These are phyloP conservation scores for Agrilus cyanescens DNA, from an alignment of 2,888 invertebrate species.

Conservation along the genomic window DNA sequence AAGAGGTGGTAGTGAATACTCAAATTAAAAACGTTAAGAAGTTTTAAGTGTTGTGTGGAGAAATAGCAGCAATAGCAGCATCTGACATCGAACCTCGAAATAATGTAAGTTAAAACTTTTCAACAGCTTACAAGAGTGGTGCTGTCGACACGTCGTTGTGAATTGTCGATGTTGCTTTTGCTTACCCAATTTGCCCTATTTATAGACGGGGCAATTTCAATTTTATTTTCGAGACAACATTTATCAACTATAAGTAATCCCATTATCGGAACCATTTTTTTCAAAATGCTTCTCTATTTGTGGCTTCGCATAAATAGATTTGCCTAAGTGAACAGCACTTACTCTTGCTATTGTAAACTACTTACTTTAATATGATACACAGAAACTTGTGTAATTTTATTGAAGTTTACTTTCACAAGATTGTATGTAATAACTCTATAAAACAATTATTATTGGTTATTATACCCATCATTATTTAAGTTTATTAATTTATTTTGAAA, in stretches of 20 bases:
- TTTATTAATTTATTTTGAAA: not conserved
- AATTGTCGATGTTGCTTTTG: too few species aligned
- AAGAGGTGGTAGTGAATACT: too few species aligned
- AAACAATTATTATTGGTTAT: not conserved
- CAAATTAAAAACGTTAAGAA: too few species aligned
- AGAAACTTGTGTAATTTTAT: constrained; percentile 6
- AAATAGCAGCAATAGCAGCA: too few species aligned
- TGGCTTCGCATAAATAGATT: constrained; percentile 25
- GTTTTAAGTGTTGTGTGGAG: too few species aligned
- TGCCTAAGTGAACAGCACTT: constrained; percentile 22
- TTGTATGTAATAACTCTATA: not conserved
- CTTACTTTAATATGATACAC: constrained; percentile 8
- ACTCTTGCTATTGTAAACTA: constrained; percentile 20
- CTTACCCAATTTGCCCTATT: constrained; percentile 17
- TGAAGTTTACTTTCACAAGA: not conserved
- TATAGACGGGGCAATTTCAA: constrained; percentile 20
- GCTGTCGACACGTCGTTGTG: too few species aligned
- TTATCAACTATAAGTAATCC: constrained; percentile 19
- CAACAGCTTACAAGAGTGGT: too few species aligned
- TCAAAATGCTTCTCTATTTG: constrained; percentile 26
- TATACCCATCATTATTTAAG: not conserved
- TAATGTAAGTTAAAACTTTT: too few species aligned
- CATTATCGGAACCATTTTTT: constrained; percentile 24
- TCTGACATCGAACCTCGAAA: too few species aligned
- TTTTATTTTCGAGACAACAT: constrained; percentile 19